Percentiles rank a stretch among this genome's conserved stretches.
phyloP scores from a whole-genome alignment of 2,113 vertebrate genomes.

The Coturnix japonica region DNA sequence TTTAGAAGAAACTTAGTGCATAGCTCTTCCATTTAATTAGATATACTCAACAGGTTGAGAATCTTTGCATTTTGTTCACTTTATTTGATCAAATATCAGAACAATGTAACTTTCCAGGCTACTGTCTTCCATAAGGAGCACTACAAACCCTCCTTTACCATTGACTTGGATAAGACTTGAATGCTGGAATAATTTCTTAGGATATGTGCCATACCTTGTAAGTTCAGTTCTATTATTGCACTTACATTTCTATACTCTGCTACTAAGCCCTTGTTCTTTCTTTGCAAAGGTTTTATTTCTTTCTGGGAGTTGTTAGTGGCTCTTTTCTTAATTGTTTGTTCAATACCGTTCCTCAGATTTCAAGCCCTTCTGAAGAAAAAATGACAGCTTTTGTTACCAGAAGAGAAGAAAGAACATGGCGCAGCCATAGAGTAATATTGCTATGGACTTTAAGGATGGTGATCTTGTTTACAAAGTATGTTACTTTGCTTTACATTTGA shows the following conservation, averaged over 20 bases:
- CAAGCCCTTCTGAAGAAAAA: background rate
- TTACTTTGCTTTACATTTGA: conserved; percentile 26
- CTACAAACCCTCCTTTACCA: background rate
- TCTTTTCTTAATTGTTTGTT: background rate
- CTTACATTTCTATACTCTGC: background rate
- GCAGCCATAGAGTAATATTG: conserved; percentile 12
- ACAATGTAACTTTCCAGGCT: background rate
- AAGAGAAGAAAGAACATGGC: background rate
- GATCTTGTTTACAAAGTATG: conserved; percentile 58
- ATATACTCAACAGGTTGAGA: background rate
- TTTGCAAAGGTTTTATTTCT: background rate
- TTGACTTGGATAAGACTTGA: background rate
- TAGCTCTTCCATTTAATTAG: background rate
- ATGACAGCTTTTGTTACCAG: conserved; percentile 43
- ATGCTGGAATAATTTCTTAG: background rate
- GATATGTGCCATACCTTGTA: background rate
- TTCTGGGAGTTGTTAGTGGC: background rate
- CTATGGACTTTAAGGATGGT: conserved; percentile 34
- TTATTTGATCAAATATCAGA: background rate
- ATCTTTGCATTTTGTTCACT: background rate
- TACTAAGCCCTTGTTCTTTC: background rate
- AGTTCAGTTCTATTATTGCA: background rate
- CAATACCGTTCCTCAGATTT: background rate
- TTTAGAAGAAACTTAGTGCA: background rate
- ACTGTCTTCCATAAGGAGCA: background rate